Percentiles rank a stretch among this genome's conserved stretches.
Conservation (phyloP, 2,797 vertebrate species). For the Chiroxiphia lanceolata region DNA sequence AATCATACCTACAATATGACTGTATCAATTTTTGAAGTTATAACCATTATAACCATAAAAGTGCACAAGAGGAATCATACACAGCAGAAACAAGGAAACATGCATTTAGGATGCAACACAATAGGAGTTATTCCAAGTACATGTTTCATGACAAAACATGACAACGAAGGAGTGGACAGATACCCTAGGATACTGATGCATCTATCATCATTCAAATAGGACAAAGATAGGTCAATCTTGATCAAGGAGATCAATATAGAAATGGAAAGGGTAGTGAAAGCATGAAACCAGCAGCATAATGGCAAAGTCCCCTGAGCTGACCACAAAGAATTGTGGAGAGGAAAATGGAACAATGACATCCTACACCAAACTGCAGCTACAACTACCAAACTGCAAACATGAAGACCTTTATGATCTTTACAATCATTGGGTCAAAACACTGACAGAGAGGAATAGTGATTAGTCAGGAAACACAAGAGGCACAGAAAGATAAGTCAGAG, state of each 20-base stretch:
- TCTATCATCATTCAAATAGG: not conserved
- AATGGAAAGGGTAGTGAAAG: not conserved
- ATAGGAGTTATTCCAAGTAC: not conserved
- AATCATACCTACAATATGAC: not conserved
- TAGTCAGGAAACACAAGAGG: not conserved
- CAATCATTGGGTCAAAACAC: not conserved
- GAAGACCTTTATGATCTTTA: not conserved
- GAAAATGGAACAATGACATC: not conserved
- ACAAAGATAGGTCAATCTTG: not conserved
- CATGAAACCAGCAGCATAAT: rapidly evolving
- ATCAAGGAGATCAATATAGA: not conserved
- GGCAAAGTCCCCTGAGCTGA: not conserved
- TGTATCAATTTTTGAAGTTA: not conserved
- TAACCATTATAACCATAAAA: not conserved
- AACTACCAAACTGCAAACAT: not conserved
- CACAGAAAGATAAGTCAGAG: not conserved
- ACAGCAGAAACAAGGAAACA: not conserved
- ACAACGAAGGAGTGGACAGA: not conserved
- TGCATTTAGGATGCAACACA: not conserved
- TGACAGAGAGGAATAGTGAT: not conserved
- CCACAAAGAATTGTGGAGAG: not conserved
- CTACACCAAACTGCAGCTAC: not conserved
- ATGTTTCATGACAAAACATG: not conserved
- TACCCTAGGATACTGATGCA: not conserved
- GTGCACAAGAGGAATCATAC: not conserved